phyloP scores from a whole-genome alignment of 2,888 invertebrate genomes.

The Heliconius erato region DNA sequence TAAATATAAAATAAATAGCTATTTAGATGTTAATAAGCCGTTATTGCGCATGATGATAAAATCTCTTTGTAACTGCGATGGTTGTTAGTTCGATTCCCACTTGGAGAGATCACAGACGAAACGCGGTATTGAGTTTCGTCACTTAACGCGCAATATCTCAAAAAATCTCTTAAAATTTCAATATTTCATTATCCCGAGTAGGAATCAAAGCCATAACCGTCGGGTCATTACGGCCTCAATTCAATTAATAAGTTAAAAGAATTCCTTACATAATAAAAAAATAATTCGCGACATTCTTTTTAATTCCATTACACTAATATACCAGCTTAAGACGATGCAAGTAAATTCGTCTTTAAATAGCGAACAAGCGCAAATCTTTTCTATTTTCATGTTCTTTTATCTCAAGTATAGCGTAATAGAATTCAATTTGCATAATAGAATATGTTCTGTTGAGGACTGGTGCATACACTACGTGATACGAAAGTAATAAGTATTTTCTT shows the following conservation, averaged over 20 bases:
- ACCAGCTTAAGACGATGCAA: background rate
- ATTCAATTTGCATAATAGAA: slow-evolving; percentile 16
- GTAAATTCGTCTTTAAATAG: slow-evolving; percentile 10
- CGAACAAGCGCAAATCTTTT: slow-evolving; percentile 1
- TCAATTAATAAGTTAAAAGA: background rate
- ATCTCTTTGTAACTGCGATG: too few relatives aligned
- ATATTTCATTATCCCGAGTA: too few relatives aligned
- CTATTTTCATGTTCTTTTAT: slow-evolving; percentile 15
- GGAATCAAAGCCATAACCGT: too few relatives aligned
- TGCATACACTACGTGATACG: slow-evolving; percentile 21
- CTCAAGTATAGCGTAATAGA: slow-evolving; percentile 19
- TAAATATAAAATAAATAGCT: too few relatives aligned
- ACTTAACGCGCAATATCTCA: too few relatives aligned
- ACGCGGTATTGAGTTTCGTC: too few relatives aligned
- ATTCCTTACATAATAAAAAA: background rate
- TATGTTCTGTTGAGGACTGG: slow-evolving; percentile 19
- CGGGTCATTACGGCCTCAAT: too few relatives aligned
- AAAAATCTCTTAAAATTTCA: too few relatives aligned
- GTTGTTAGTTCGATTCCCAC: too few relatives aligned
- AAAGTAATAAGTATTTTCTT: background rate
- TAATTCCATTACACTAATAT: background rate
- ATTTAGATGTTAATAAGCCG: too few relatives aligned
- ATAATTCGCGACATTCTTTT: background rate
- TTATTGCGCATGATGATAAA: too few relatives aligned
- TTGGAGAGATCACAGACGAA: too few relatives aligned